phyloP scores from a whole-genome alignment of 2,113 vertebrate genomes.

The Mionectes macconnelli region DNA sequence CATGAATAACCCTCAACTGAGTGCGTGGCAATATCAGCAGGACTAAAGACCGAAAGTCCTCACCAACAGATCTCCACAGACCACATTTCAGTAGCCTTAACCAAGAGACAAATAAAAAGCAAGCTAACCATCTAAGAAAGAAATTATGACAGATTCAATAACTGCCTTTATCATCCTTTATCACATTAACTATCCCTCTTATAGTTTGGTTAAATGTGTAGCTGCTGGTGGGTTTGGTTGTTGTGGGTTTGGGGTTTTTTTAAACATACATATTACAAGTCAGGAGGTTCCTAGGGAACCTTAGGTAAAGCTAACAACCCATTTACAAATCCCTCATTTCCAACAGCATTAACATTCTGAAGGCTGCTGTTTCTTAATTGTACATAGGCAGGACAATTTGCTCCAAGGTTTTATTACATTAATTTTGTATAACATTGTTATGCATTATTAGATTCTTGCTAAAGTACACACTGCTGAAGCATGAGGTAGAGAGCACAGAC shows the following conservation, averaged over 20 bases:
- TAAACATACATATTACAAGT: not conserved
- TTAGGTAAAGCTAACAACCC: not conserved
- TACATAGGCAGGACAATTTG: conserved; percentile 44
- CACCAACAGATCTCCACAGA: not conserved
- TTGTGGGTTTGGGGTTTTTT: not conserved
- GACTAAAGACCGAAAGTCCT: not conserved
- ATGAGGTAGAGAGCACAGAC: not conserved
- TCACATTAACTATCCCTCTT: not conserved
- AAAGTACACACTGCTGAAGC: not conserved
- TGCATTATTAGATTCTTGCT: conserved; percentile 42
- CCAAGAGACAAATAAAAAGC: not conserved
- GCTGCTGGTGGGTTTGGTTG: not conserved
- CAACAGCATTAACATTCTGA: conserved; percentile 35
- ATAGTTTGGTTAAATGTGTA: not conserved
- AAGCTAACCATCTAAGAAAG: not conserved
- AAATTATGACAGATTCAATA: not conserved
- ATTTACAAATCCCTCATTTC: conserved; percentile 16
- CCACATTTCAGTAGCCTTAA: not conserved
- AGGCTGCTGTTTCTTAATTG: conserved; percentile 37
- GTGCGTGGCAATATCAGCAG: not conserved
- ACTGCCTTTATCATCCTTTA: not conserved
- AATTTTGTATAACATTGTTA: conserved; percentile 55
- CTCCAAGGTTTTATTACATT: conserved; percentile 50
- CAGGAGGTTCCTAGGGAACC: not conserved
- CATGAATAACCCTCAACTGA: not conserved